Percentiles rank a stretch among this genome's conserved stretches.
phyloP scores from a whole-genome alignment of 2,113 vertebrate species.

The Nesogale talazaci region DNA sequence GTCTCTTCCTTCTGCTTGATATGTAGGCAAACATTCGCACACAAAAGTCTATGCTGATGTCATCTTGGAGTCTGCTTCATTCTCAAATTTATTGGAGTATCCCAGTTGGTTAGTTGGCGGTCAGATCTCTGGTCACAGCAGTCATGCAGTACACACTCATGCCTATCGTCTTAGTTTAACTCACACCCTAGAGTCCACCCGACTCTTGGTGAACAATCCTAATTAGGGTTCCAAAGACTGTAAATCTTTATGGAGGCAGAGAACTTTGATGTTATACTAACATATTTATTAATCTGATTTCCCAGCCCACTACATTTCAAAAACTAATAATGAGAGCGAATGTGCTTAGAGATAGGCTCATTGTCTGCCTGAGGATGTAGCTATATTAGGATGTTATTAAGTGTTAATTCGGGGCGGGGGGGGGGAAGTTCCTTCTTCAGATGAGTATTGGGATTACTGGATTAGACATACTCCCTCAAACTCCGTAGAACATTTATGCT shows the following conservation, averaged over 20 bases:
- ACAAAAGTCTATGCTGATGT: neutral
- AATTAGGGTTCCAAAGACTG: no score
- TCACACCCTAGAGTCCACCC: no score
- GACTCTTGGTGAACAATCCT: no score
- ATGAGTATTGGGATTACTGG: neutral
- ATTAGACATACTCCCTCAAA: neutral
- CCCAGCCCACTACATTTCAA: neutral
- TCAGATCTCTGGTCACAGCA: neutral
- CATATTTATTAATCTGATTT: neutral
- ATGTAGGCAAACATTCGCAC: neutral
- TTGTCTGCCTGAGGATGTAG: neutral
- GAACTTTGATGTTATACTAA: neutral
- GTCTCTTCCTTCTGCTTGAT: constrained; percentile 23
- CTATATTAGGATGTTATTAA: neutral
- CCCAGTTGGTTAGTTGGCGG: constrained; percentile 17
- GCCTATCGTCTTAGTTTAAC: neutral
- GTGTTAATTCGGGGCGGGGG: neutral
- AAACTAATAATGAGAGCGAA: neutral
- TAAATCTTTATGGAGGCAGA: neutral
- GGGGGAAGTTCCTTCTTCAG: constrained; percentile 5
- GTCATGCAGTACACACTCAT: neutral
- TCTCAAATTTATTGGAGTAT: neutral
- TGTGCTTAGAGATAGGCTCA: neutral
- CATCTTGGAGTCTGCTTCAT: constrained; percentile 46
- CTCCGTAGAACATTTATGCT: neutral